Evolutionary conservation across 2,113 vertebrate genomes (phyloP).

Genomic region (Phyllopteryx taeniolatus): DNA sequence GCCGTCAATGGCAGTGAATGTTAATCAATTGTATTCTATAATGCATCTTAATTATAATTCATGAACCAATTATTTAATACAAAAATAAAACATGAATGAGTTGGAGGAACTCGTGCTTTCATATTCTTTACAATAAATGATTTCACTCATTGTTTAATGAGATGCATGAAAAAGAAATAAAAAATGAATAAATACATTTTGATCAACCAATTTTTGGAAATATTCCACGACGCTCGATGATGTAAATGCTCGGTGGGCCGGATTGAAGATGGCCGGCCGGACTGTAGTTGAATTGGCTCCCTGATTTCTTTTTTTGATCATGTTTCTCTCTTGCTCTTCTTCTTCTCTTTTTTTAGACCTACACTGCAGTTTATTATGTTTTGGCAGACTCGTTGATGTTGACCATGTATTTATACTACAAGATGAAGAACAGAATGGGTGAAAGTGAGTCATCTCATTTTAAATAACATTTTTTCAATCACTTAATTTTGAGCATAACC

Average conservation of each 20-base stretch:
- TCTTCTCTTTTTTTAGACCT: constrained; percentile 71
- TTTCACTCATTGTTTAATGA: background rate
- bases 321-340: background rate
- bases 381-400: constrained; percentile 86
- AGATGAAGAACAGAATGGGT: constrained; percentile 67
- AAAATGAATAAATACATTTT: no score
- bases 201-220: background rate
- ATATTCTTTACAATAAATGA: no score
- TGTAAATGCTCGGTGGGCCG: background rate
- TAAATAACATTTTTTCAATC: rapidly evolving
- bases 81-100: no score
- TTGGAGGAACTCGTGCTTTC: no score
- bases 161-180: no score
- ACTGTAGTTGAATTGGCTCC: background rate
- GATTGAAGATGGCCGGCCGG: background rate
- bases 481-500: no score
- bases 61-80: no score
- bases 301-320: background rate
- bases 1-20: no score
- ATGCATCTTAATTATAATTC: no score
- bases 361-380: constrained; percentile 91
- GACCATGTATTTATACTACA: constrained; percentile 83
- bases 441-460: constrained; percentile 38
- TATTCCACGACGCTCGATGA: background rate
- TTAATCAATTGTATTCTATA: no score